These are phyloP conservation scores for Drosophila percnosoma DNA, from an alignment of 2,888 invertebrate genomes.

Conservation along the genomic window DNA sequence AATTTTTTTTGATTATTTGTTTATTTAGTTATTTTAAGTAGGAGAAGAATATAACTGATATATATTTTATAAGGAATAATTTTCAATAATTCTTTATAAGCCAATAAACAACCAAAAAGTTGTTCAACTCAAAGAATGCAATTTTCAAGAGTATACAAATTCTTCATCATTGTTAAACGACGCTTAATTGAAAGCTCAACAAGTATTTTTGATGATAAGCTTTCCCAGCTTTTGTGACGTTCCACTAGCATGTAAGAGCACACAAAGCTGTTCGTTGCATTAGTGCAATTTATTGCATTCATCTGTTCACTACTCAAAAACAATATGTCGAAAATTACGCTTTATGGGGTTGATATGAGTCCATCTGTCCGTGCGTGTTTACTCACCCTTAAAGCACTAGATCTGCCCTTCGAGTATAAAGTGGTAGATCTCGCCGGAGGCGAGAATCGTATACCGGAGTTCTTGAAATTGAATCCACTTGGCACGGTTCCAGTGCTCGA, in stretches of 20 bases:
- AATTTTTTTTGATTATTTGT: accelerated
- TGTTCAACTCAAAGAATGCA: too few species aligned
- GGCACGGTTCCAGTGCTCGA: constrained; percentile 81
- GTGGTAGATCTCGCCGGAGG: constrained; percentile 19
- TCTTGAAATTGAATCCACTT: constrained; percentile 86
- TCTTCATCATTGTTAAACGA: constrained; percentile 26
- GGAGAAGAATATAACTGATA: too few species aligned
- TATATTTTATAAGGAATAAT: too few species aligned
- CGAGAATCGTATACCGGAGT: constrained; percentile 65
- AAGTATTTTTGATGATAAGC: neutral
- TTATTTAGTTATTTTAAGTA: neutral
- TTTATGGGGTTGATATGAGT: constrained; percentile 83
- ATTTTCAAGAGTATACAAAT: neutral
- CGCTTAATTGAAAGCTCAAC: constrained; percentile 12
- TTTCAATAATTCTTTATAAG: too few species aligned
- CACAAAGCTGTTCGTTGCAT: neutral
- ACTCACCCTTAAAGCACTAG: constrained; percentile 87
- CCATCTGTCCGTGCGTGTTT: constrained; percentile 87
- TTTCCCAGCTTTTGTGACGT: neutral
- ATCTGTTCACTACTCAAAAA: neutral
- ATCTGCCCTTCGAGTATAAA: constrained; percentile 84
- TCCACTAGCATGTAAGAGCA: constrained; percentile 6
- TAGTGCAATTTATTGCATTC: neutral
- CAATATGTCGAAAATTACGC: constrained; percentile 51
- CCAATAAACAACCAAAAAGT: too few species aligned